Conservation (phyloP, 2,888 invertebrate genomes). For the Blastobasis lacticolella region DNA sequence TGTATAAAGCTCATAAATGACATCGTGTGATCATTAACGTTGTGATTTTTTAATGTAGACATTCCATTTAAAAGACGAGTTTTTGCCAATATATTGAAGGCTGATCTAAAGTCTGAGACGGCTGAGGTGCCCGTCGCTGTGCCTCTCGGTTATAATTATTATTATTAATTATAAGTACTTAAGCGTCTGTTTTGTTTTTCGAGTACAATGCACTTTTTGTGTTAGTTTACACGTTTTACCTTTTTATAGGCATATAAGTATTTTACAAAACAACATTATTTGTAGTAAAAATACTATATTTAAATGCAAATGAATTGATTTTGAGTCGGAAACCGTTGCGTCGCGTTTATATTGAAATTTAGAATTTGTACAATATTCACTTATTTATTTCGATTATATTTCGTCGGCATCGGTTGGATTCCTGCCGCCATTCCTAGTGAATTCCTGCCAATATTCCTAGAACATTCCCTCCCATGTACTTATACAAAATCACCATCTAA, state of each 20-base stretch:
- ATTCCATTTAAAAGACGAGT: constrained; percentile 62
- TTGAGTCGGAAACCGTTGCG: constrained; percentile 17
- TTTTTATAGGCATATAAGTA: constrained; percentile 24
- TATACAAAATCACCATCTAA: constrained; percentile 30
- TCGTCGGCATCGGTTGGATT: constrained; percentile 9
- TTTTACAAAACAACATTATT: constrained; percentile 27
- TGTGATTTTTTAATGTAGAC: constrained; percentile 59
- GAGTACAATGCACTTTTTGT: constrained; percentile 58
- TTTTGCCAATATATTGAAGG: constrained; percentile 49
- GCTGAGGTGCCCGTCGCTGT: constrained; percentile 22
- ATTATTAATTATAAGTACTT: constrained; percentile 28
- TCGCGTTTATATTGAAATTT: constrained; percentile 1
- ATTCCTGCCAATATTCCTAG: constrained; percentile 7
- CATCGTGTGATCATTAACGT: constrained; percentile 34
- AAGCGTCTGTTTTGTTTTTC: constrained; percentile 32
- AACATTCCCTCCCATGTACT: constrained; percentile 11
- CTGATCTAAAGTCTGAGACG: constrained; percentile 53
- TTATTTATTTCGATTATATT: neutral
- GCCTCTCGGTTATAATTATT: constrained; percentile 16
- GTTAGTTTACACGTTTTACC: constrained; percentile 34
- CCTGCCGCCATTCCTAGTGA: constrained; percentile 7
- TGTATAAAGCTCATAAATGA: constrained; percentile 15
- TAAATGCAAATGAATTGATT: constrained; percentile 18
- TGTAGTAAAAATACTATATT: constrained; percentile 12
- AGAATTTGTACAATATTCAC: neutral